These are phyloP conservation scores for Coreoperca whiteheadi DNA, from an alignment of 2,113 vertebrate genomes.

Conservation along the genomic window DNA sequence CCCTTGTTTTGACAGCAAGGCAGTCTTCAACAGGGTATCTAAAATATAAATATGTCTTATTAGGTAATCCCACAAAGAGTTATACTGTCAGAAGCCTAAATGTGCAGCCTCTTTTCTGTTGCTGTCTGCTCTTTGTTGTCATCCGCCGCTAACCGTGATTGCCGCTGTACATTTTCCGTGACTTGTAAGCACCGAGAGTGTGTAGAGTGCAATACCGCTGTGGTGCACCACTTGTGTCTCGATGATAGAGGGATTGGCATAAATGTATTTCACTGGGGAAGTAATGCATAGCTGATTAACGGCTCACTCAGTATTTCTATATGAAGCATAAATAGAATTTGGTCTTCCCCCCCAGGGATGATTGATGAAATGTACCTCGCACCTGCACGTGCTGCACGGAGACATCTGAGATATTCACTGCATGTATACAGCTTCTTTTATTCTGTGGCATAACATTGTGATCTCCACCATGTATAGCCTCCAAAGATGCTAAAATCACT, in stretches of 20 bases:
- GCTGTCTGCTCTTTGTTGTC: conserved; percentile 39
- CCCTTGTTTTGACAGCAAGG: conserved; percentile 27
- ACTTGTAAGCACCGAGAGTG: conserved; percentile 1
- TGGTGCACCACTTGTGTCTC: conserved; percentile 23
- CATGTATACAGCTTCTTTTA: not conserved
- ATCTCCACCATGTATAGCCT: conserved; percentile 15
- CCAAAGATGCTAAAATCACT: conserved; percentile 36
- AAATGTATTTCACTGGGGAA: conserved; percentile 24
- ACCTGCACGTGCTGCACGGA: conserved; percentile 28
- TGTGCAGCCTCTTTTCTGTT: conserved; percentile 43
- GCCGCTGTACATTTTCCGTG: conserved; percentile 33
- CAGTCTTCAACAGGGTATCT: not conserved
- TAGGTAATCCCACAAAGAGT: conserved; percentile 32
- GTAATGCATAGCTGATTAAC: conserved; percentile 44
- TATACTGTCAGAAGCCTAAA: conserved; percentile 24
- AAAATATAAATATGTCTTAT: conserved; percentile 36
- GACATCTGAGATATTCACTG: conserved; percentile 14
- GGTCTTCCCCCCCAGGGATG: conserved; percentile 7
- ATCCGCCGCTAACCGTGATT: conserved; percentile 16
- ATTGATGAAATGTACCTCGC: conserved; percentile 58
- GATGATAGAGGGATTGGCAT: not conserved
- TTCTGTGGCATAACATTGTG: not conserved
- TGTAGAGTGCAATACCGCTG: not conserved
- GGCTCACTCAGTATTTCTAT: conserved; percentile 31
- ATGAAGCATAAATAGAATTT: conserved; percentile 37